phyloP scores from a whole-genome alignment of 2,113 vertebrate species.

The Seriola dumerili region DNA sequence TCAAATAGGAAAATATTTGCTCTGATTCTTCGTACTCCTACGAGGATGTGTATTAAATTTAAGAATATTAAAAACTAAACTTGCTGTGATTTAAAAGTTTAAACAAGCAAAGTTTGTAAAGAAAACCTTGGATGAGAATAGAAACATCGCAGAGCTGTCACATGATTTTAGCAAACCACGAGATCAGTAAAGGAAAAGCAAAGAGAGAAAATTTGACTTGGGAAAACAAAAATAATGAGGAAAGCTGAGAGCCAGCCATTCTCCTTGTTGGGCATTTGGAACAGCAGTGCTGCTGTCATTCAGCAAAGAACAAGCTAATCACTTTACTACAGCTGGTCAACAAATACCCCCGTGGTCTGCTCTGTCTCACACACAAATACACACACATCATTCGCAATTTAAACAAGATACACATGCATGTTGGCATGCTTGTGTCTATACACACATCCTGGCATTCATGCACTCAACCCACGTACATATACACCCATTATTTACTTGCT shows the following conservation, averaged over 20 bases:
- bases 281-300: constrained; percentile 51
- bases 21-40: not conserved
- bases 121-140: constrained; percentile 16
- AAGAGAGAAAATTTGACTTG: constrained; percentile 32
- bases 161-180: constrained; percentile 24
- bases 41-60: constrained; percentile 7
- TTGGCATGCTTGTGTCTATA: constrained; percentile 12
- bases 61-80: constrained; percentile 6
- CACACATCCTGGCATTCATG: constrained; percentile 15
- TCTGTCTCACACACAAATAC: constrained; percentile 36
- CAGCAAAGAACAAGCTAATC: constrained; percentile 66
- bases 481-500: constrained; percentile 41
- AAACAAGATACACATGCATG: constrained; percentile 28
- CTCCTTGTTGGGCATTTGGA: constrained; percentile 47
- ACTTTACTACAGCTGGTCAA: constrained; percentile 60
- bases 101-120: constrained; percentile 1
- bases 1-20: constrained; percentile 14
- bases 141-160: constrained; percentile 26
- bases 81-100: constrained; percentile 17
- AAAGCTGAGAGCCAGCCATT: constrained; percentile 39
- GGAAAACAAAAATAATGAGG: constrained; percentile 66
- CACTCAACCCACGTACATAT: constrained; percentile 4
- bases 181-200: constrained; percentile 43
- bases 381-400: constrained; percentile 34
- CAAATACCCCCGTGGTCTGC: constrained; percentile 37